These are phyloP conservation scores for Dasyprocta punctata DNA, from an alignment of 2,113 vertebrate species.

Conservation along the genomic window DNA sequence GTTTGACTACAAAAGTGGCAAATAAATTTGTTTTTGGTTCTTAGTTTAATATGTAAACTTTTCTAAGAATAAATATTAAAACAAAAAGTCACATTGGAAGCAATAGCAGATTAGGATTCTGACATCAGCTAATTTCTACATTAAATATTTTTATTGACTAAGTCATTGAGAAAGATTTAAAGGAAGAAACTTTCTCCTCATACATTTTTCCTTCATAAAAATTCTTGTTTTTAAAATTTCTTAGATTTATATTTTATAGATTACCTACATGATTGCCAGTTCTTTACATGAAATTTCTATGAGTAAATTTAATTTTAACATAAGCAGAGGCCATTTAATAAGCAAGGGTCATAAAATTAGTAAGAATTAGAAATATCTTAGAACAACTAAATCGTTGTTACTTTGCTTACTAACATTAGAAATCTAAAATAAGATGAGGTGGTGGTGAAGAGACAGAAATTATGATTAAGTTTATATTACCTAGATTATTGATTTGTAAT, in stretches of 20 bases:
- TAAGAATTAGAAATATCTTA: not conserved
- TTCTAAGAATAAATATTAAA: not conserved
- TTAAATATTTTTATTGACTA: not conserved
- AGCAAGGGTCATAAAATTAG: not conserved
- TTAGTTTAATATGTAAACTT: not conserved
- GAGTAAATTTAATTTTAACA: not conserved
- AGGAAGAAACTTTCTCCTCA: not conserved
- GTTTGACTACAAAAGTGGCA: not conserved
- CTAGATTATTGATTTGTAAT: not conserved
- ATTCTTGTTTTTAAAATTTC: not conserved
- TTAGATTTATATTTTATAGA: not conserved
- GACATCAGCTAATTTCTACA: not conserved
- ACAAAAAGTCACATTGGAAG: not conserved
- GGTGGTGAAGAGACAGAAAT: not conserved
- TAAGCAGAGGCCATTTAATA: not conserved
- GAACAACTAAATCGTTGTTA: not conserved
- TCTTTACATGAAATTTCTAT: not conserved
- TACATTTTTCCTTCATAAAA: not conserved
- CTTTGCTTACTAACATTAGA: not conserved
- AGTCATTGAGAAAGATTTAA: not conserved
- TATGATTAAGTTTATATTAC: not conserved
- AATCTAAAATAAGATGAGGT: not conserved
- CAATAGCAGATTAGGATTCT: not conserved
- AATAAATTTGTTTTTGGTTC: slow-evolving; percentile 4
- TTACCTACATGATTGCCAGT: not conserved